Conservation (phyloP, 2,888 invertebrate species). For the Acanthoscelides obtectus region DNA sequence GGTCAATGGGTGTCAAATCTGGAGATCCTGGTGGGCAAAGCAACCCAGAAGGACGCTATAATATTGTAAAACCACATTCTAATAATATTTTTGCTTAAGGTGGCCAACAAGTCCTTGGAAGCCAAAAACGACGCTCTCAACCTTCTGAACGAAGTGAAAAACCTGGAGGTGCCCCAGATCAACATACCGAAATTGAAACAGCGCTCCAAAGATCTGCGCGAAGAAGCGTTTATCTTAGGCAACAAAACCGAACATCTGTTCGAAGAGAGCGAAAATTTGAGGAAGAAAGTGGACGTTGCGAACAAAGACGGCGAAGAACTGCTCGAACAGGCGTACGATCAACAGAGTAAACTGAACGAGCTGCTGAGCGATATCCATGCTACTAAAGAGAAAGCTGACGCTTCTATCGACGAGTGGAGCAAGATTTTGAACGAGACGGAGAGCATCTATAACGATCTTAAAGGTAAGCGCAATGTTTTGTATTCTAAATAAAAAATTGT, state of each 20-base stretch:
- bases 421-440: constrained; percentile 75
- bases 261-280: constrained; percentile 54
- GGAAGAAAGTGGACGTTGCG: constrained; percentile 61
- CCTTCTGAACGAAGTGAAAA: constrained; percentile 74
- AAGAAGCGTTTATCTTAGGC: constrained; percentile 61
- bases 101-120: constrained; percentile 66
- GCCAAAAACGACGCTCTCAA: constrained; percentile 75
- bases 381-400: constrained; percentile 69
- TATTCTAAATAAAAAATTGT: not conserved
- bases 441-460: constrained; percentile 71
- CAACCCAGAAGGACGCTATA: no score
- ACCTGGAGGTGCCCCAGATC: constrained; percentile 74
- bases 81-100: no score
- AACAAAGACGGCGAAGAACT: constrained; percentile 62
- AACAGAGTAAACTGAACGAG: constrained; percentile 76
- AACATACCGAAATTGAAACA: constrained; percentile 66
- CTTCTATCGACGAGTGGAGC: constrained; percentile 82
- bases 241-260: constrained; percentile 52
- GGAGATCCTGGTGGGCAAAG: no score
- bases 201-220: constrained; percentile 64
- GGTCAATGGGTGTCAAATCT: no score
- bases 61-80: no score
- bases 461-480: constrained; percentile 48
- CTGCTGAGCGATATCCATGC: constrained; percentile 75
- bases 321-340: constrained; percentile 57